phyloP scores from a whole-genome alignment of 2,888 invertebrate genomes.

The Ernsta delagoae region DNA sequence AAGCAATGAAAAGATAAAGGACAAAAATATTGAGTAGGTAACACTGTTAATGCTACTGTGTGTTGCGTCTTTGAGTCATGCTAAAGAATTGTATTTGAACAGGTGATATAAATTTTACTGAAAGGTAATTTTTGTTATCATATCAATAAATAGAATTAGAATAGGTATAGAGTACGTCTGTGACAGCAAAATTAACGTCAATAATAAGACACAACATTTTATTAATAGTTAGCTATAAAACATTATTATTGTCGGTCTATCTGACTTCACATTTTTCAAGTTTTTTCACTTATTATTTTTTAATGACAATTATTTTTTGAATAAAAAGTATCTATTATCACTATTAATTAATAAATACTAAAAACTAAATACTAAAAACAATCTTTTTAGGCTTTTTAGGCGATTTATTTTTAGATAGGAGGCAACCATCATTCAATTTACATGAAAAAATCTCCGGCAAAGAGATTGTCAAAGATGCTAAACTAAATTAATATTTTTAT shows the following conservation, averaged over 20 bases:
- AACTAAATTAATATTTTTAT: slow-evolving; percentile 24
- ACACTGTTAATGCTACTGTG: neutral
- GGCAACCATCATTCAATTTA: slow-evolving; percentile 1
- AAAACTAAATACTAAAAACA: neutral
- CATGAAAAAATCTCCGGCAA: slow-evolving; percentile 3
- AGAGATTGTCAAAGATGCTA: slow-evolving; percentile 9
- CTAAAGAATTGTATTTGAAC: slow-evolving; percentile 2
- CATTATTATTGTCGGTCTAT: no score
- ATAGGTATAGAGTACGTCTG: neutral
- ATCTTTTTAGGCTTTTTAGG: neutral
- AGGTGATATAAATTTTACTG: neutral
- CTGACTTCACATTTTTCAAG: no score
- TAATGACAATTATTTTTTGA: neutral
- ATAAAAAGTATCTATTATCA: no score
- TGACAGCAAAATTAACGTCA: neutral
- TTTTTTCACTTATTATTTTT: no score
- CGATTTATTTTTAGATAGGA: neutral
- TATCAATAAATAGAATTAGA: neutral
- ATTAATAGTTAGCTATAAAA: no score
- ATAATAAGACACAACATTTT: no score
- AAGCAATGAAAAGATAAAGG: neutral
- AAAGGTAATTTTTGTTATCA: neutral
- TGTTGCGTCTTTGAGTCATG: neutral
- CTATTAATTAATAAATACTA: neutral
- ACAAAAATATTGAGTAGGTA: neutral